A percentile compares a stretch with the other conserved stretches of the same genome.
Evolutionary conservation across 2,888 invertebrate species (phyloP).

Genomic region (Sympetrum striolatum): DNA sequence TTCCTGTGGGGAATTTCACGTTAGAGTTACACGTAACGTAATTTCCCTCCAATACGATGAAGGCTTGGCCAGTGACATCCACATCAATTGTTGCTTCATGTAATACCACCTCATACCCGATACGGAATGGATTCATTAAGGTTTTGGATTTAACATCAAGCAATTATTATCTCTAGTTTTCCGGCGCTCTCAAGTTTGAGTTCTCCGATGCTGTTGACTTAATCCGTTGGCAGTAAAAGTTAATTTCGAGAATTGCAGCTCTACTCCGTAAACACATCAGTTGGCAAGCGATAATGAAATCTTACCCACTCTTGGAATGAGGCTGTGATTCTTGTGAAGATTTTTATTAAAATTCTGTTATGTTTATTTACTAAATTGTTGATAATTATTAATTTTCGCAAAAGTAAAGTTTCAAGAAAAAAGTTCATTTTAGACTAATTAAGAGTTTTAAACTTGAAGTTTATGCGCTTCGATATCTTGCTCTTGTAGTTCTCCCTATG

Average conservation of each 20-base stretch:
- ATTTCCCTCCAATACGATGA: slow-evolving; percentile 29
- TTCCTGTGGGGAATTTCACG: not conserved
- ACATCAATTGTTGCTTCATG: not conserved
- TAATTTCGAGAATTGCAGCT: not conserved
- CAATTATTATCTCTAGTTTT: not conserved
- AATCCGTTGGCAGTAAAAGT: too few relatives aligned
- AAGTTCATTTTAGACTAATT: too few relatives aligned
- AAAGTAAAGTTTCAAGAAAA: too few relatives aligned
- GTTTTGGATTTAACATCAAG: not conserved
- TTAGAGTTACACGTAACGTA: not conserved
- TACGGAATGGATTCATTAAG: not conserved
- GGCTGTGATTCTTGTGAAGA: too few relatives aligned
- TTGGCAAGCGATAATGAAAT: too few relatives aligned
- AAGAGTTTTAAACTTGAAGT: too few relatives aligned
- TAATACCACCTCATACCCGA: not conserved
- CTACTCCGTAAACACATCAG: not conserved
- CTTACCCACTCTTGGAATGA: too few relatives aligned
- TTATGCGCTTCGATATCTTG: too few relatives aligned
- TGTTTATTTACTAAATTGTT: too few relatives aligned
- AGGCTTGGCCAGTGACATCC: slow-evolving; percentile 29
- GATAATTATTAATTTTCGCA: too few relatives aligned
- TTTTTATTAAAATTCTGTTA: too few relatives aligned
- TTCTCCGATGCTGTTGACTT: not conserved
- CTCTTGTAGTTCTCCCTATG: too few relatives aligned
- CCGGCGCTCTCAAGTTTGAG: not conserved